phyloP scores from a whole-genome alignment of 2,797 vertebrate genomes.

The Sebastes wilsoni region DNA sequence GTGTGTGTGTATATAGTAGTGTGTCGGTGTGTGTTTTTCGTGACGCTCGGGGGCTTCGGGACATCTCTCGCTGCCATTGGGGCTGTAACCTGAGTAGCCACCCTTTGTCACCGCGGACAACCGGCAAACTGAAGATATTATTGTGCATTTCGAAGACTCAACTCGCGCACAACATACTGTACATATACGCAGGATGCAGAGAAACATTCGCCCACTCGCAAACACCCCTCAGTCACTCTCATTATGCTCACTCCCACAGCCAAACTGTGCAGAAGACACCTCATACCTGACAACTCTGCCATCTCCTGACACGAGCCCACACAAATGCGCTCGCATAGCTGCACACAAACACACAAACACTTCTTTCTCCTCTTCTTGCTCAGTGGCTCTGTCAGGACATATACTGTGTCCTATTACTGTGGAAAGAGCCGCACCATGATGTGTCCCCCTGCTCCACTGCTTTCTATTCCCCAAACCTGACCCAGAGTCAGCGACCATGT shows the following conservation, averaged over 20 bases:
- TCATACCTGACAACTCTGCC: conserved; percentile 79
- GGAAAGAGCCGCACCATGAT: conserved; percentile 20
- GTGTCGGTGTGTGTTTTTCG: conserved; percentile 9
- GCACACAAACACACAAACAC: conserved; percentile 13
- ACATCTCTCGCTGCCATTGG: conserved; percentile 27
- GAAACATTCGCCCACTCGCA: conserved; percentile 73
- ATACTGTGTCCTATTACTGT: conserved; percentile 33
- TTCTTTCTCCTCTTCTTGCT: conserved; percentile 33
- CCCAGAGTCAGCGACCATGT: conserved; percentile 26
- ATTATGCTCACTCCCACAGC: conserved; percentile 77
- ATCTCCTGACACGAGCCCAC: conserved; percentile 73
- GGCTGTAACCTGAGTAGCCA: conserved; percentile 51
- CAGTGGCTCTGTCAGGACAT: conserved; percentile 57
- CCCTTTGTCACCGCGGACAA: conserved; percentile 41
- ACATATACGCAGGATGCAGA: conserved; percentile 50
- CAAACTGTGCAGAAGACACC: conserved; percentile 76
- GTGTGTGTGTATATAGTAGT: not conserved
- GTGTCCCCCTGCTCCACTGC: conserved; percentile 29
- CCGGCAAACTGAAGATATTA: conserved; percentile 43
- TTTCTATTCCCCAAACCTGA: conserved; percentile 15
- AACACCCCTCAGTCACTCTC: conserved; percentile 71
- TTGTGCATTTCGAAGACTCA: conserved; percentile 36
- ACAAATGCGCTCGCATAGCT: conserved; percentile 41
- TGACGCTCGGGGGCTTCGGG: conserved; percentile 16
- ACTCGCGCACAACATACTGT: conserved; percentile 2